phyloP scores from a whole-genome alignment of 2,113 vertebrate genomes.

The Synchiropus splendidus region DNA sequence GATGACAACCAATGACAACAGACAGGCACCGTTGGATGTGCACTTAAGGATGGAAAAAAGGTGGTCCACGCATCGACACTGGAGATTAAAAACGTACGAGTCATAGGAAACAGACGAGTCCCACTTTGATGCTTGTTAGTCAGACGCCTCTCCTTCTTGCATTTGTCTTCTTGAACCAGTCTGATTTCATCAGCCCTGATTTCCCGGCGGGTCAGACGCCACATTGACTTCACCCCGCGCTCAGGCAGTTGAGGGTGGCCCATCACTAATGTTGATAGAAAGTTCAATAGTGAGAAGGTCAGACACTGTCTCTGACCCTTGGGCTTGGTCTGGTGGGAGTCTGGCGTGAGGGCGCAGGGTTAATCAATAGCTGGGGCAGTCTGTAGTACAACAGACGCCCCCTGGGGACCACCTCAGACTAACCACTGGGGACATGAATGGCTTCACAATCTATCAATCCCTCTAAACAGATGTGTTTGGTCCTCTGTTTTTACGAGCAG shows the following conservation, averaged over 20 bases:
- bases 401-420: conserved; percentile 21
- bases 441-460: conserved; percentile 28
- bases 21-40: too few relatives aligned
- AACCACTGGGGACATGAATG: conserved; percentile 21
- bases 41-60: too few relatives aligned
- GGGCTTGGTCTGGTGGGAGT: conserved; percentile 27
- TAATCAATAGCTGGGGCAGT: conserved; percentile 33
- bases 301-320: conserved; percentile 34
- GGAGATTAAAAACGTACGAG: too few relatives aligned
- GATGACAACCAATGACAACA: too few relatives aligned
- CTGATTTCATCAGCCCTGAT: conserved; percentile 33
- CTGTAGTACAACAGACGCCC: conserved; percentile 28
- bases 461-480: too few relatives aligned
- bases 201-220: conserved; percentile 28
- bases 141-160: too few relatives aligned
- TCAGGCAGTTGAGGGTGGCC: conserved; percentile 35
- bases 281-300: conserved; percentile 25
- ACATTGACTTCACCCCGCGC: conserved; percentile 27
- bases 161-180: too few relatives aligned
- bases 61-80: too few relatives aligned
- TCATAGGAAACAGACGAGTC: too few relatives aligned
- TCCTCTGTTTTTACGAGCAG: conserved; percentile 13
- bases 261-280: conserved; percentile 22
- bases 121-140: too few relatives aligned
- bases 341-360: conserved; percentile 37